Evolutionary conservation across 2,797 vertebrate genomes (phyloP).

Genomic region (Poecilia picta): DNA sequence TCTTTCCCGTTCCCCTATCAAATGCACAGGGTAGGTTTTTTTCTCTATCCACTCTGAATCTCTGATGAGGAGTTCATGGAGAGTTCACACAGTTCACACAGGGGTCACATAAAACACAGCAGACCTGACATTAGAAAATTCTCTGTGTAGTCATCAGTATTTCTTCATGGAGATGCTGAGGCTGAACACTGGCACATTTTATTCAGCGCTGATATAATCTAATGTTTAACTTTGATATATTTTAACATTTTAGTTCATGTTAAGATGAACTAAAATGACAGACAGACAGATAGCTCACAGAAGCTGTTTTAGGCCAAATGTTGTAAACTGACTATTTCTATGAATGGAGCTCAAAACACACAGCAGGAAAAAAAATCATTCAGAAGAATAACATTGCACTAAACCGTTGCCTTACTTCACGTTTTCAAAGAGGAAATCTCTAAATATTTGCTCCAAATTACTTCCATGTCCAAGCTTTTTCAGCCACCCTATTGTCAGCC

Average conservation of each 20-base stretch:
- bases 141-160: neutral
- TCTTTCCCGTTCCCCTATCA: neutral
- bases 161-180: neutral
- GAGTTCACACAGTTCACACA: slow-evolving; percentile 1
- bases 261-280: too few species aligned
- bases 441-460: too few species aligned
- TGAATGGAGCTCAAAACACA: too few species aligned
- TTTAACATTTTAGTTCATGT: neutral
- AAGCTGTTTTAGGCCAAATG: too few species aligned
- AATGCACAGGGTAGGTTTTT: neutral
- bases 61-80: neutral
- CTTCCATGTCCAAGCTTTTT: too few species aligned
- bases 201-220: neutral
- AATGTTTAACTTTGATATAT: neutral
- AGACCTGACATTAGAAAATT: neutral
- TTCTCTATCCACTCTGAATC: neutral
- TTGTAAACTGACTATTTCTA: too few species aligned
- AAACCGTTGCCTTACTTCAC: neutral
- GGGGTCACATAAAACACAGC: slow-evolving; percentile 1
- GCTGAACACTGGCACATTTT: neutral
- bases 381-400: neutral
- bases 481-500: too few species aligned
- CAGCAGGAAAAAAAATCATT: neutral
- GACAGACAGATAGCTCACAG: too few species aligned
- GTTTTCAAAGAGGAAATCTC: too few species aligned